These are phyloP conservation scores for Ligdia adustata DNA, from an alignment of 2,888 invertebrate species.

Conservation along the genomic window DNA sequence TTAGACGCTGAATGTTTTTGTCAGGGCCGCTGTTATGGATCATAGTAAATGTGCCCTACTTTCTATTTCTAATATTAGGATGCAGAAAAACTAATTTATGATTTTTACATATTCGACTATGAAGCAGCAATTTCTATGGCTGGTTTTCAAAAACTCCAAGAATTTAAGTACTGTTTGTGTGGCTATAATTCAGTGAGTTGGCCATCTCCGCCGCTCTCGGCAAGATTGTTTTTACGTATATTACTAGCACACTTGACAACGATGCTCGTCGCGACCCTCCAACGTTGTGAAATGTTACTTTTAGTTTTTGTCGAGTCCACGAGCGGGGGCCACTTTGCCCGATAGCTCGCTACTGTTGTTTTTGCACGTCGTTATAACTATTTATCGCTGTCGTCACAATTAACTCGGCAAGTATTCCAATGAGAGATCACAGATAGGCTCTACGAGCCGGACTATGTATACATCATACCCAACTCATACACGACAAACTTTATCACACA, in stretches of 20 bases:
- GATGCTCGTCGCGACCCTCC: conserved; percentile 17
- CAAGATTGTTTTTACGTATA: conserved; percentile 50
- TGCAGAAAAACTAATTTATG: too few relatives aligned
- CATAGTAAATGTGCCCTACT: too few relatives aligned
- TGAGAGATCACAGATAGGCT: neutral
- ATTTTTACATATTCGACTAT: too few relatives aligned
- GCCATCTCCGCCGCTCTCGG: conserved; percentile 17
- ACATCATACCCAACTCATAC: neutral
- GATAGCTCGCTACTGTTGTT: neutral
- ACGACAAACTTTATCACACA: conserved; percentile 9
- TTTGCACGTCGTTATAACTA: conserved; percentile 4
- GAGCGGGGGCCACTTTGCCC: conserved; percentile 6
- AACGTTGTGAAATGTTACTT: conserved; percentile 27
- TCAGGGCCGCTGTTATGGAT: too few relatives aligned
- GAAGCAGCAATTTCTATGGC: too few relatives aligned
- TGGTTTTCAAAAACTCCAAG: neutral
- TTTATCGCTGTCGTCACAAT: conserved; percentile 9
- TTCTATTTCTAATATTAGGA: too few relatives aligned
- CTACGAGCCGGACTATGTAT: neutral
- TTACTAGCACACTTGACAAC: conserved; percentile 40
- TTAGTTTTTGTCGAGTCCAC: conserved; percentile 31
- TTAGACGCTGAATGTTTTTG: too few relatives aligned
- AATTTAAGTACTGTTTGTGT: neutral
- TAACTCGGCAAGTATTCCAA: neutral
- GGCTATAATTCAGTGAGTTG: conserved; percentile 30